Percentiles rank a stretch among this genome's conserved stretches.
Evolutionary conservation across 2,113 vertebrate genomes (phyloP).

Genomic region (Corythornis vintsioides): DNA sequence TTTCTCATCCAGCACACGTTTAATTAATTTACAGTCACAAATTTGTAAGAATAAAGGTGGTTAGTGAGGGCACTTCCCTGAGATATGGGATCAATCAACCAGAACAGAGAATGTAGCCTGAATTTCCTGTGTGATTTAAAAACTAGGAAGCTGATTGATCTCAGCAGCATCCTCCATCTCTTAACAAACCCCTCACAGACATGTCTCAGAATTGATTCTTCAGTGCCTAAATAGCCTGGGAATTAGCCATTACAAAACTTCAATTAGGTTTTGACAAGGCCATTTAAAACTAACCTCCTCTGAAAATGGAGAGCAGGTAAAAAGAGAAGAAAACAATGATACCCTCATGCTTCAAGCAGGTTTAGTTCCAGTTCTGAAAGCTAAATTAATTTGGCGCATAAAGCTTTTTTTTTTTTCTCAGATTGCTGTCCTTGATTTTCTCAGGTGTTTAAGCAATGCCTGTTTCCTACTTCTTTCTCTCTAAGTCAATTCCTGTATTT

Average conservation of each 20-base stretch:
- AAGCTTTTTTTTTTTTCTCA: neutral
- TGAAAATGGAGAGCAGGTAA: slow-evolving; percentile 11
- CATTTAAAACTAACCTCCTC: slow-evolving; percentile 48
- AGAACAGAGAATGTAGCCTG: slow-evolving; percentile 24
- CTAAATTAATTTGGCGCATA: slow-evolving; percentile 8
- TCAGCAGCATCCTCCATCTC: slow-evolving; percentile 29
- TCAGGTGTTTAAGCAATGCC: neutral
- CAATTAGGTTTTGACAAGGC: slow-evolving; percentile 63
- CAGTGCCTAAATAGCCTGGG: slow-evolving; percentile 41
- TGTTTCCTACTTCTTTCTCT: neutral
- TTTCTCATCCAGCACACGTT: neutral
- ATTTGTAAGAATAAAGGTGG: slow-evolving; percentile 18
- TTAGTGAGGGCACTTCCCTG: slow-evolving; percentile 11
- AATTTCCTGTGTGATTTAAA: slow-evolving; percentile 53
- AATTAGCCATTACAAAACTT: slow-evolving; percentile 55
- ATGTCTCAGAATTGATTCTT: slow-evolving; percentile 50
- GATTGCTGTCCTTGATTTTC: neutral
- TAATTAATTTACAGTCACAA: neutral
- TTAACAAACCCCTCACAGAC: slow-evolving; percentile 31
- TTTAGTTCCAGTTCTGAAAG: slow-evolving; percentile 15
- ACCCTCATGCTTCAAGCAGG: neutral
- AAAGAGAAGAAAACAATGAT: slow-evolving; percentile 22
- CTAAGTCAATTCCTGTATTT: neutral
- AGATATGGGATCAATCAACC: slow-evolving; percentile 18
- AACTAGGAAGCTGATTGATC: slow-evolving; percentile 54